These are phyloP conservation scores for Chrysotoxum bicinctum DNA, from an alignment of 2,888 invertebrate species.

Conservation along the genomic window DNA sequence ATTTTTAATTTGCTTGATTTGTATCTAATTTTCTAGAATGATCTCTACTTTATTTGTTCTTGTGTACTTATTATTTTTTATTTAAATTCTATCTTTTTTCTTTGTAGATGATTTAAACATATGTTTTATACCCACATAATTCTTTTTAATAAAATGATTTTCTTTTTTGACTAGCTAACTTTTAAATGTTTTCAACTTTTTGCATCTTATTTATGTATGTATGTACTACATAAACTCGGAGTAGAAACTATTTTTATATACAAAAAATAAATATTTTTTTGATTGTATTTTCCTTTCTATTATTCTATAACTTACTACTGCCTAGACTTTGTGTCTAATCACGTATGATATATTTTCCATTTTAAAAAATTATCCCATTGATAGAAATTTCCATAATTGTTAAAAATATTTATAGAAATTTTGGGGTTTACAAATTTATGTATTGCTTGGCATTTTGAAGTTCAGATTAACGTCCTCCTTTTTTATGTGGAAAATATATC, in stretches of 20 bases:
- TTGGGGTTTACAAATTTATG: too few species aligned
- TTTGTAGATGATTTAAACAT: not conserved
- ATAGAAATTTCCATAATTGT: not conserved
- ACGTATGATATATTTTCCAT: not conserved
- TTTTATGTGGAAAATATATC: conserved; percentile 27
- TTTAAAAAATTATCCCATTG: not conserved
- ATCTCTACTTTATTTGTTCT: not conserved
- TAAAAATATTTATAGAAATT: too few species aligned
- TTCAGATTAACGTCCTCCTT: not conserved
- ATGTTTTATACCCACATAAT: not conserved
- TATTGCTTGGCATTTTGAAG: not conserved
- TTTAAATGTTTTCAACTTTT: not conserved
- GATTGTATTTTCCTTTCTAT: not conserved
- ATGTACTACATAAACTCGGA: not conserved
- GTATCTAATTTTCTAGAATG: conserved; percentile 5
- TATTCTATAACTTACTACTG: not conserved
- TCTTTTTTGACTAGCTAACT: not conserved
- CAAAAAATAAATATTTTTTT: not conserved
- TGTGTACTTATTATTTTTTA: not conserved
- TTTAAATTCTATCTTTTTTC: not conserved
- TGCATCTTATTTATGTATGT: not conserved
- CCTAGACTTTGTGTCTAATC: not conserved
- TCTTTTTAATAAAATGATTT: not conserved
- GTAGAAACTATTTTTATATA: not conserved
- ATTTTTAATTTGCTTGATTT: not conserved